Percentiles rank a stretch among this genome's conserved stretches.
phyloP scores from a whole-genome alignment of 2,113 vertebrate genomes.

The Rissa tridactyla region DNA sequence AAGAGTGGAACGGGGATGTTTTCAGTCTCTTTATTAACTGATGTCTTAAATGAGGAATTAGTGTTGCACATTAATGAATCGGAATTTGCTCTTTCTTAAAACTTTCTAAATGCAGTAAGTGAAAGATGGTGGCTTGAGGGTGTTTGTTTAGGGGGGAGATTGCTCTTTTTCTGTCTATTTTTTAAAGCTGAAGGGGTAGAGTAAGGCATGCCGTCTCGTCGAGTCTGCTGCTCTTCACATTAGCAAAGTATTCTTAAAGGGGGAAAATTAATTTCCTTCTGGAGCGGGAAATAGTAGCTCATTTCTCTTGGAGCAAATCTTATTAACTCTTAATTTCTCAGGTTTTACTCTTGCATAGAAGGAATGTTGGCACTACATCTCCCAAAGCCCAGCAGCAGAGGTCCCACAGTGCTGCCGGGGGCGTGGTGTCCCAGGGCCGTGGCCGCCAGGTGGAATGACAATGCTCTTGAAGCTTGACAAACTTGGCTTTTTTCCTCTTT shows the following conservation, averaged over 20 bases:
- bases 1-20: background rate
- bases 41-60: background rate
- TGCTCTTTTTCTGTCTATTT: background rate
- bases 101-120: background rate
- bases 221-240: background rate
- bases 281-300: conserved; percentile 8
- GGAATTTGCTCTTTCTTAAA: background rate
- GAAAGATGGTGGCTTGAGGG: background rate
- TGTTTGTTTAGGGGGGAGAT: background rate
- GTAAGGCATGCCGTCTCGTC: background rate
- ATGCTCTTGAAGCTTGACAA: background rate
- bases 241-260: background rate
- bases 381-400: background rate
- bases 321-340: background rate
- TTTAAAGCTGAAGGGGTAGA: background rate
- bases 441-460: background rate
- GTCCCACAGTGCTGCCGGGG: background rate
- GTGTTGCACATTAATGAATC: background rate
- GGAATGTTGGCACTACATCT: rapidly evolving
- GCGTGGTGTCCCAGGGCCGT: background rate
- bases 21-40: background rate
- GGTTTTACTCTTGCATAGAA: background rate
- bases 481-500: background rate
- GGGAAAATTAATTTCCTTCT: conserved; percentile 31
- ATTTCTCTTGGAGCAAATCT: background rate